A percentile compares a stretch with the other conserved stretches of the same genome.
These are phyloP conservation scores for Sebastes hubbsi DNA, from an alignment of 2,797 vertebrate species.

Conservation along the genomic window DNA sequence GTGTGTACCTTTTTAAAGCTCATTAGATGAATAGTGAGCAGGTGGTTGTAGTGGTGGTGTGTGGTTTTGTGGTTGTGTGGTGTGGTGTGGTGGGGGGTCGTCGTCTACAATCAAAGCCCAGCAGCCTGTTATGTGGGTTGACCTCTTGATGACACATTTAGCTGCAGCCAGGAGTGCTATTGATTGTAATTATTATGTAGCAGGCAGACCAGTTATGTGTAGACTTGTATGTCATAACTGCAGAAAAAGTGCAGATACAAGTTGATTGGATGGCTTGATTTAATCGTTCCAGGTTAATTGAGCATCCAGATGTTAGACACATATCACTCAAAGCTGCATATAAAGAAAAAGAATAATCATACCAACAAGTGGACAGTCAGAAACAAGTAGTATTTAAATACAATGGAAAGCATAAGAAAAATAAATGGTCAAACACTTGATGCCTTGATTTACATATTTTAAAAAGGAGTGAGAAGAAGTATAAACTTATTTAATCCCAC, in stretches of 20 bases:
- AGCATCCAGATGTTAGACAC: neutral
- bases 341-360: too few relatives aligned
- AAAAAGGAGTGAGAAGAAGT: too few relatives aligned
- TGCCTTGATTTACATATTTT: too few relatives aligned
- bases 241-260: neutral
- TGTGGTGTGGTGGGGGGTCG: neutral
- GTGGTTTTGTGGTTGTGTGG: neutral
- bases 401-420: too few relatives aligned
- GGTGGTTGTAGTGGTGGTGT: neutral
- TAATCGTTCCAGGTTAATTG: neutral
- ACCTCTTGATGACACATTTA: neutral
- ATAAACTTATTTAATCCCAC: too few relatives aligned
- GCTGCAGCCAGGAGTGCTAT: neutral
- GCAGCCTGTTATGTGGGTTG: neutral
- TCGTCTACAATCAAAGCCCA: neutral
- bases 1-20: neutral
- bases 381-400: too few relatives aligned
- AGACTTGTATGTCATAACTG: neutral
- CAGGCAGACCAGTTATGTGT: neutral
- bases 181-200: constrained; percentile 20
- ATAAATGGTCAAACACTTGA: too few relatives aligned
- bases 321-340: neutral
- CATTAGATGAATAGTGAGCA: neutral
- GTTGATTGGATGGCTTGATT: neutral
- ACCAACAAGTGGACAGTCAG: too few relatives aligned